Conservation (phyloP, 1,140 invertebrate species). For the Pseudomyrmex concolor region DNA sequence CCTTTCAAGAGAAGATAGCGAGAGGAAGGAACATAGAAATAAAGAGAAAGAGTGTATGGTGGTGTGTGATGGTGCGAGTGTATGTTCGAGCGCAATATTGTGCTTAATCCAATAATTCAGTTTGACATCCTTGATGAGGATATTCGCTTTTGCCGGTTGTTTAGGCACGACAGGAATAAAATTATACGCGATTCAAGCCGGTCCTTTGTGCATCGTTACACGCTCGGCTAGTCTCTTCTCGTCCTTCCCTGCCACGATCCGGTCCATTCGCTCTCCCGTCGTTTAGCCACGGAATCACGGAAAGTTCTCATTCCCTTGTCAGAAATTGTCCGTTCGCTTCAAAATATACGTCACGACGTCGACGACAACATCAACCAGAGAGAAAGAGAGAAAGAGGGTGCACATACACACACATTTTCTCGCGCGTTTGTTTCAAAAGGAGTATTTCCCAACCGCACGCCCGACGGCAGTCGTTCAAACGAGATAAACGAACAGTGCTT, state of each 20-base stretch:
- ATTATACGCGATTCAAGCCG: conserved; percentile 30
- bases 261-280: neutral
- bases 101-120: conserved; percentile 27
- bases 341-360: neutral
- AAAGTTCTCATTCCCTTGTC: conserved; percentile 14
- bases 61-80: no score
- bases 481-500: conserved; percentile 40
- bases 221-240: conserved; percentile 26
- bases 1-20: neutral
- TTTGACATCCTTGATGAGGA: conserved; percentile 43
- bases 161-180: conserved; percentile 35
- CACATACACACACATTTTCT: neutral
- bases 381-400: no score
- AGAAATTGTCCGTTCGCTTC: conserved; percentile 34
- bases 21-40: neutral
- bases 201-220: conserved; percentile 34
- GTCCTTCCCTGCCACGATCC: conserved; percentile 11
- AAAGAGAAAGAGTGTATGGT: no score
- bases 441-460: neutral
- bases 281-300: conserved; percentile 6
- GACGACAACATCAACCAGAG: conserved; percentile 2
- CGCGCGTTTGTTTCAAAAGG: conserved; percentile 33
- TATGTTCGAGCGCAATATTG: neutral
- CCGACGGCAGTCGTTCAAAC: neutral
- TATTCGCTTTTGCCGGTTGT: conserved; percentile 47